Evolutionary conservation across 1,140 invertebrate species (phyloP), one percentile per base, ranked within the genome.

Genomic region (Drosophila subobscura): DNA sequence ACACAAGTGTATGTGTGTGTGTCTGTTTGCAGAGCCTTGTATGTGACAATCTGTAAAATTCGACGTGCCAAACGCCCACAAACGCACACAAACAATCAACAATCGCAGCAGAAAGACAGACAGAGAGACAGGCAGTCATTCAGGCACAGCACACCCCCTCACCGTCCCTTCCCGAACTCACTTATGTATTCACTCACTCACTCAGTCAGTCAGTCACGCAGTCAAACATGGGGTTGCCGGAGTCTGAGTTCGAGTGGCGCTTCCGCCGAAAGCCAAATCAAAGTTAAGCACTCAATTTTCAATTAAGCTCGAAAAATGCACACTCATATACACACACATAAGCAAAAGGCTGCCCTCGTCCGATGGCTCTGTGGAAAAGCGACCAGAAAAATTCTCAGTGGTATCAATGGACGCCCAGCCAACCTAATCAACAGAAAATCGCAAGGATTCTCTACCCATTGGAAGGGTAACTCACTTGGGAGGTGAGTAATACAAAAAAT

Each of bases 241-340:
- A 52, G 63, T 52, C 49, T 71, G 51, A 74, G 71, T 70, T 74
- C 71, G 64, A 77, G 74, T 74, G 71, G 50, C 70, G 71, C 65
- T 74, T 70, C 75, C 75, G 75, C 53, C 55, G 75, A 76, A 78
- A 76, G 76, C 72, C 76, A 78, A 78, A 78, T 78, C 72, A 78
- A 78, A 78, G 76, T 76, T 78, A 75, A 78, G 72, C 76, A 76
- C 76, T 78, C 76, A 78, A 78, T 78, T 75, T 78, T 75, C 76
- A 78, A 78, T 78, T 78, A 78, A 78, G 76, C 72, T 75, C 72
- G 76, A 67, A 75, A 75, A 78, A 75, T 76, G 75, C 75, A 75
- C 55, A 73, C 63, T 44, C 71, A 72, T 55, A 71, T 44, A 60
- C 63, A 54, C 33, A 33, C 45, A 27, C 25, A 20, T 12, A 25